Conservation (phyloP, 2,797 vertebrate genomes). For the Eulemur albifrons region DNA sequence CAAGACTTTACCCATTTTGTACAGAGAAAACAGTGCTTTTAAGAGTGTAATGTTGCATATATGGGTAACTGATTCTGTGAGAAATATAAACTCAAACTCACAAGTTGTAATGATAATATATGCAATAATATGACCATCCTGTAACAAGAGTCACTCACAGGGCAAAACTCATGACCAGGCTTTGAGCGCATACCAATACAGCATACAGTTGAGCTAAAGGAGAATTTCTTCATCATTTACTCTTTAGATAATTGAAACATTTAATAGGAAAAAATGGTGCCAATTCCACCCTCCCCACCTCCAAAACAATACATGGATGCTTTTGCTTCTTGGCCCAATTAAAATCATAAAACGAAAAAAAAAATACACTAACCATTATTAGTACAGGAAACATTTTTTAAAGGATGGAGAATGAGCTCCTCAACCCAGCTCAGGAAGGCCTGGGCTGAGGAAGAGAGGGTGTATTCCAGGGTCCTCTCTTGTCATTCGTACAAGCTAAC, state of each 20-base stretch:
- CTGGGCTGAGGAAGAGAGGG: background rate
- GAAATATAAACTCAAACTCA: background rate
- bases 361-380: background rate
- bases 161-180: fast-evolving
- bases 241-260: background rate
- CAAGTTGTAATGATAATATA: background rate
- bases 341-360: background rate
- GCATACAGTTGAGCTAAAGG: background rate
- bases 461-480: background rate
- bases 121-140: background rate
- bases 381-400: background rate
- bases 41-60: background rate
- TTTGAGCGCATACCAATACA: background rate
- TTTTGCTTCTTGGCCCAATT: background rate
- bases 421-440: background rate
- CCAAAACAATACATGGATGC: background rate
- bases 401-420: background rate
- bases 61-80: background rate
- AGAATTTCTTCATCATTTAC: background rate
- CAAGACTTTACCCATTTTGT: background rate
- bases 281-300: background rate
- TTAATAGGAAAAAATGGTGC: background rate
- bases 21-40: constrained; percentile 15
- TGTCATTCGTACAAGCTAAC: background rate
- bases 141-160: background rate